phyloP scores from a whole-genome alignment of 2,113 vertebrate species.

The Dicentrarchus labrax region DNA sequence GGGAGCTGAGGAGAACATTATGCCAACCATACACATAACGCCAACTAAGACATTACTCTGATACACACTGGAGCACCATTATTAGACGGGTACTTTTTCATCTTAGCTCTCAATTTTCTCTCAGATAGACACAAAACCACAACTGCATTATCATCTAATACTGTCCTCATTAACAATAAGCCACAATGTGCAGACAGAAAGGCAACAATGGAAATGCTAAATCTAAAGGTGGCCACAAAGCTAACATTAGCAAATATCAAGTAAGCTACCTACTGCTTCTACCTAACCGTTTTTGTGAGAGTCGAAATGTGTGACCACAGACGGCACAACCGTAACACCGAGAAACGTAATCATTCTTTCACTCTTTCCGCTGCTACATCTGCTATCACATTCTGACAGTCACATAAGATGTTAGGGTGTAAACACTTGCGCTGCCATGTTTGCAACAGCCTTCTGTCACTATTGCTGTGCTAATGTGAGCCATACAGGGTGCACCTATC shows the following conservation, averaged over 20 bases:
- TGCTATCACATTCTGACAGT: slow-evolving; percentile 26
- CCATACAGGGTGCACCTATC: slow-evolving; percentile 5
- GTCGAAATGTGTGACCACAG: slow-evolving; percentile 35
- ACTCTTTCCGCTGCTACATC: slow-evolving; percentile 22
- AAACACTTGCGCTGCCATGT: slow-evolving; percentile 13
- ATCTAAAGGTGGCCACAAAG: not conserved
- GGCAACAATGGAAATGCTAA: not conserved
- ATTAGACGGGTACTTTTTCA: not conserved
- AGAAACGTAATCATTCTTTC: not conserved
- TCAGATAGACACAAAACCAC: not conserved
- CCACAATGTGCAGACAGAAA: not conserved
- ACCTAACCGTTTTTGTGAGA: not conserved
- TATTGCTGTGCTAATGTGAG: slow-evolving; percentile 8
- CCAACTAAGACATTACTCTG: not conserved
- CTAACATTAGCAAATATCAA: not conserved
- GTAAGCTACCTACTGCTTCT: not conserved
- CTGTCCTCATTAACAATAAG: not conserved
- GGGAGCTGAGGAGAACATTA: slow-evolving; percentile 24
- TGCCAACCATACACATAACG: not conserved
- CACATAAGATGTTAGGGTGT: slow-evolving; percentile 9
- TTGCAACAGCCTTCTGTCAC: slow-evolving; percentile 10
- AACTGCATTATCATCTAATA: not conserved
- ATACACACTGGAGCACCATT: not conserved
- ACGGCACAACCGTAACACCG: slow-evolving; percentile 1
- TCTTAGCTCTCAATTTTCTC: not conserved